phyloP scores from a whole-genome alignment of 2,888 invertebrate genomes.

The Acrocyrtus sp. region DNA sequence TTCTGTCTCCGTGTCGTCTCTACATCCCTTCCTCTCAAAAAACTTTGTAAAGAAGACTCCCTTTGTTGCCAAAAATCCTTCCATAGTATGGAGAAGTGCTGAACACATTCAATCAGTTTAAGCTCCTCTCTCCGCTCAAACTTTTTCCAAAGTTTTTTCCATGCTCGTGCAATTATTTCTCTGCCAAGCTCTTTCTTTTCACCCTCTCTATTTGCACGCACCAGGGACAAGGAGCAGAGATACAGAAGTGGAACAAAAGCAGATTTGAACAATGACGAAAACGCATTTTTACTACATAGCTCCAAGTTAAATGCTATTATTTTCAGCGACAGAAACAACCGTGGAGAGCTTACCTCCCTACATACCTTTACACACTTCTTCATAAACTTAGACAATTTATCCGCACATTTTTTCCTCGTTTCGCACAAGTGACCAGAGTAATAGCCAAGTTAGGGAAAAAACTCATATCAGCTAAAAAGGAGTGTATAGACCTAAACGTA shows the following conservation, averaged over 20 bases:
- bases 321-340: too few species aligned
- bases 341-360: background rate
- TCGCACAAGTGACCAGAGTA: slow-evolving; percentile 58
- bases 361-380: too few species aligned
- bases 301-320: too few species aligned
- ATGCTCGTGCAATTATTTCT: too few species aligned
- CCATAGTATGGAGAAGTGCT: background rate
- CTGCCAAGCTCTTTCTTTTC: too few species aligned
- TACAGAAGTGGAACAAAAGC: slow-evolving; percentile 18
- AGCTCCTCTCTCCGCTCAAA: slow-evolving; percentile 8
- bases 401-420: slow-evolving; percentile 27
- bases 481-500: too few species aligned
- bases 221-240: slow-evolving; percentile 3
- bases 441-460: slow-evolving; percentile 27
- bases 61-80: slow-evolving; percentile 42
- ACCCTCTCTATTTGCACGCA: slow-evolving; percentile 28
- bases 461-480: background rate
- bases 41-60: too few species aligned
- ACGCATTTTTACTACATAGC: background rate
- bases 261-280: background rate
- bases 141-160: slow-evolving; percentile 31
- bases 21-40: too few species aligned
- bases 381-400: slow-evolving; percentile 21
- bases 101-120: slow-evolving; percentile 28
- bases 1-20: too few species aligned